These are phyloP conservation scores for Plebejus melissa DNA, from an alignment of 2,888 invertebrate species.

Conservation along the genomic window DNA sequence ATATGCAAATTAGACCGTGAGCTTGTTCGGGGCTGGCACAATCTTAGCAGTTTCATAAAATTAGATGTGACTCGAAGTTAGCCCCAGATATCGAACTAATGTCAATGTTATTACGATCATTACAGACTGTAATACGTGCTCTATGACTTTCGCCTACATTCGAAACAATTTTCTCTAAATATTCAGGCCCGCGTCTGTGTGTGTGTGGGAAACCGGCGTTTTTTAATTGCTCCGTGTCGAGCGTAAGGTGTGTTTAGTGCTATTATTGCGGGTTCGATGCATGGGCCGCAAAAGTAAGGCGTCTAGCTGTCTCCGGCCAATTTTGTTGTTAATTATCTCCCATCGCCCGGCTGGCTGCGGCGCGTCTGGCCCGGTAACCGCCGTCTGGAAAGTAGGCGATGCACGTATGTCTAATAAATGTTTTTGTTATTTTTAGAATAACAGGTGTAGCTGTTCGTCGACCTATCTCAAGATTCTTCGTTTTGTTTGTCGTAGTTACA, in stretches of 20 bases:
- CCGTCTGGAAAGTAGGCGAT: conserved; percentile 59
- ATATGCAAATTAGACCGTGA: conserved; percentile 73
- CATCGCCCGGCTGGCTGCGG: conserved; percentile 54
- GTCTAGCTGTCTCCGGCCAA: conserved; percentile 72
- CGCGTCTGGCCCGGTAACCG: conserved; percentile 59
- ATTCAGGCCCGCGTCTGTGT: conserved; percentile 29
- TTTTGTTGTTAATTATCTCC: conserved; percentile 70
- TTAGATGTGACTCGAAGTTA: conserved; percentile 19
- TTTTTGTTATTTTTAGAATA: conserved; percentile 46
- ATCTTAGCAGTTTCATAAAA: conserved; percentile 39
- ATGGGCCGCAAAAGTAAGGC: conserved; percentile 68
- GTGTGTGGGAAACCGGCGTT: conserved; percentile 68
- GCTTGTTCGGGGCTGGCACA: conserved; percentile 40
- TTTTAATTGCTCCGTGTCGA: conserved; percentile 64
- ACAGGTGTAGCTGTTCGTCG: conserved; percentile 50
- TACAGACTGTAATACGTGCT: conserved; percentile 50
- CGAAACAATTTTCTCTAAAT: conserved; percentile 46
- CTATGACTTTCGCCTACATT: conserved; percentile 60
- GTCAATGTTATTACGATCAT: conserved; percentile 47
- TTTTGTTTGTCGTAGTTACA: conserved; percentile 47
- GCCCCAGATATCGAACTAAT: conserved; percentile 1
- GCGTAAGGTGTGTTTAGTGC: conserved; percentile 46
- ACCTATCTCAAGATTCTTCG: conserved; percentile 40
- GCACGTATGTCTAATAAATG: conserved; percentile 41
- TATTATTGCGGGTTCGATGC: conserved; percentile 68